Evolutionary conservation across 2,797 vertebrate genomes (phyloP), one percentile per base, ranked within the genome.

Genomic region (Epinephelus awoara): DNA sequence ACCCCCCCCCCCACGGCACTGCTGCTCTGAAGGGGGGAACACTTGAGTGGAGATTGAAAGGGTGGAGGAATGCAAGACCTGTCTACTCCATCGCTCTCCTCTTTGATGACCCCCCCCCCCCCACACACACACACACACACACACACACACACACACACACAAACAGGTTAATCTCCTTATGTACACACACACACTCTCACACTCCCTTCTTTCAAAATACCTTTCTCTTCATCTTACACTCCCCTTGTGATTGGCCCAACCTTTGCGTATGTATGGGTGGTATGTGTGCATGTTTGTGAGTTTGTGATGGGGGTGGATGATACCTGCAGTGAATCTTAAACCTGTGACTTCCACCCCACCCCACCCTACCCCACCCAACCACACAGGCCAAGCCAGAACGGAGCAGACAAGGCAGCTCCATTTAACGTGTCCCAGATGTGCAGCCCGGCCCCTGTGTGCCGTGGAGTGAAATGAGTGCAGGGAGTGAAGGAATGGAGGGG

Each of bases 391-490:
- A 77, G 82, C 78, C 84, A 74, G 80, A 81, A 34, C 25, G 21
- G 72, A 80, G 90, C 84, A 88, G 89, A 87, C 82, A 34, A 79
- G 75, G 84, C 90, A 89, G 88, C 88, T 83, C 84, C 69, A 44
- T 84, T 90, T 94, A 94, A 95, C 89, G 75, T 86, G 80, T 95
- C 93, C 94, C 94, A 95, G 93, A 95, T 95, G 95, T 94, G 91
- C 83, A 73, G 75, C 58, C 51, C 62, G 29, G 85, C 81, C 88
- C 70, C 78, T 69, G 80, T 84, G 79, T 71, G 78, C 89, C n/a
- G 69, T 72, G 42, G 74, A 47, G 63, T 74, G 82, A 83, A 89
- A 76, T 44, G 79, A 79, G 74, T 59, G 46, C 51, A 71, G 65
- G 79, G 52, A 74, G 69, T 64, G 23, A 40, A 74, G 56, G 79